Evolutionary conservation across 2,113 vertebrate genomes (phyloP).

Genomic region (Actinemys pallida): DNA sequence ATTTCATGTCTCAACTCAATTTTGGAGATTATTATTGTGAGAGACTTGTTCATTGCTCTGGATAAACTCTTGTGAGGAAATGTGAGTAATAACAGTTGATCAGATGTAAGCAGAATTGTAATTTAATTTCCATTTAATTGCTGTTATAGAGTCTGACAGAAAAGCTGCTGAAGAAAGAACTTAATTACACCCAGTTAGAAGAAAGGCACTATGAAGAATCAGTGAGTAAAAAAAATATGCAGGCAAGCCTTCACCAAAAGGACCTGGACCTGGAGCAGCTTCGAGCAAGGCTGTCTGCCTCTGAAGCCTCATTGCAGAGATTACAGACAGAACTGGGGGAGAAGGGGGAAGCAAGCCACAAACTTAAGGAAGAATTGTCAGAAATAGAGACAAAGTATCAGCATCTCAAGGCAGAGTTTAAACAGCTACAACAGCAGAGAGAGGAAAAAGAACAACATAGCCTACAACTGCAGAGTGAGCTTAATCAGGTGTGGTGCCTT

Average conservation of each 20-base stretch:
- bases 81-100: not conserved
- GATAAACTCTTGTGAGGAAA: not conserved
- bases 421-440: slow-evolving; percentile 93
- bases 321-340: slow-evolving; percentile 85
- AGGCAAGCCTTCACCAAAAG: slow-evolving; percentile 88
- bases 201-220: slow-evolving; percentile 85
- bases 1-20: not conserved
- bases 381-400: slow-evolving; percentile 91
- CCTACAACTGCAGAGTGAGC: slow-evolving; percentile 91
- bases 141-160: slow-evolving; percentile 85
- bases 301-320: slow-evolving; percentile 86
- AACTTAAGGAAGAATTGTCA: slow-evolving; percentile 87
- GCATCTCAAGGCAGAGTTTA: slow-evolving; percentile 92
- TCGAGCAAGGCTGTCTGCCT: slow-evolving; percentile 82
- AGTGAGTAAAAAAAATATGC: slow-evolving; percentile 84
- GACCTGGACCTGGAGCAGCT: slow-evolving; percentile 93
- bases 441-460: slow-evolving; percentile 94
- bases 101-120: not conserved
- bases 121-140: slow-evolving; percentile 26
- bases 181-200: slow-evolving; percentile 86
- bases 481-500: slow-evolving; percentile 87
- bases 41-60: not conserved
- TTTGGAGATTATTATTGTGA: not conserved
- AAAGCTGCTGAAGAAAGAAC: slow-evolving; percentile 87
- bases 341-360: slow-evolving; percentile 83